These are phyloP conservation scores for Gerris buenoi DNA, from an alignment of 1,140 invertebrate species.

Conservation along the genomic window DNA sequence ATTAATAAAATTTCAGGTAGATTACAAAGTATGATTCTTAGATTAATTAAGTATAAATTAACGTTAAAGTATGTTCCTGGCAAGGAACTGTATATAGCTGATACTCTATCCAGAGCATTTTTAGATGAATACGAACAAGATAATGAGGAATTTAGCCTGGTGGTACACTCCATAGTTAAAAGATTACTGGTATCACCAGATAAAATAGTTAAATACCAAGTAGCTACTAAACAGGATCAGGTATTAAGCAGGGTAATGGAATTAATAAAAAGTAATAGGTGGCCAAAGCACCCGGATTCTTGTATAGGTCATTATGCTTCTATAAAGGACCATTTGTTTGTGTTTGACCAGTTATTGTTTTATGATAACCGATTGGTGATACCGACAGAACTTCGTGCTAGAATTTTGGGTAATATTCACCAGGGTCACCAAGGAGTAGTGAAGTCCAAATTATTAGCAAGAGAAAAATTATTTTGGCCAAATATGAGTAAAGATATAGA, in stretches of 20 bases:
- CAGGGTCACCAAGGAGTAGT: not conserved
- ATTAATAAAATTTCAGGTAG: not conserved
- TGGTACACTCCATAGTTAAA: not conserved
- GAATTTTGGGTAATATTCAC: not conserved
- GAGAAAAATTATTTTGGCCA: no score
- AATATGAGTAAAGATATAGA: no score
- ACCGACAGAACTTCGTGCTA: not conserved
- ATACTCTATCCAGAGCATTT: not conserved
- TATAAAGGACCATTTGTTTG: not conserved
- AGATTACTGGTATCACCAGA: not conserved
- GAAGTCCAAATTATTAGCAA: no score
- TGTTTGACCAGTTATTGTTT: not conserved
- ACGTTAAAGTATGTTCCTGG: not conserved
- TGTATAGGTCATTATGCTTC: not conserved
- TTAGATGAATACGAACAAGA: not conserved
- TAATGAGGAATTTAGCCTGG: not conserved
- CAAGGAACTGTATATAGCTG: not conserved
- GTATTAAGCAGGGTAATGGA: not conserved
- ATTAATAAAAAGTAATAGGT: not conserved
- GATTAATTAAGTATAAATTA: not conserved
- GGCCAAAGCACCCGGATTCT: not conserved
- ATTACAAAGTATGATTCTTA: not conserved
- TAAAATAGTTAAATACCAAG: not conserved
- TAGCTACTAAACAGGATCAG: not conserved
- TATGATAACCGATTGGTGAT: not conserved